Conservation (phyloP, 2,113 vertebrate species). For the Stegastes partitus region DNA sequence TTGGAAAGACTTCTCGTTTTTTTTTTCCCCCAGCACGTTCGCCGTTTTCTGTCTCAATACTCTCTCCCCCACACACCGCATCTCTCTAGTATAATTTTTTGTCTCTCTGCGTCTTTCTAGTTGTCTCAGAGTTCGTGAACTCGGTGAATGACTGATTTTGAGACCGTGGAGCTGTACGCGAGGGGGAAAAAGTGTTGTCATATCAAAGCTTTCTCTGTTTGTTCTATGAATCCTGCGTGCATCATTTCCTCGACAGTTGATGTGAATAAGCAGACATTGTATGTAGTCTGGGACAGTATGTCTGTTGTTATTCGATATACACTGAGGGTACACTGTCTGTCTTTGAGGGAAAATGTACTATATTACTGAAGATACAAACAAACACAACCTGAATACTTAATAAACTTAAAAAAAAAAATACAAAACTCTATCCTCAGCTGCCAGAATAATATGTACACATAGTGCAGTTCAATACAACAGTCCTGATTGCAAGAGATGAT, state of each 20-base stretch:
- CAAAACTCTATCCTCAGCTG: not conserved
- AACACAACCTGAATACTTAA: slow-evolving; percentile 31
- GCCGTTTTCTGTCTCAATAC: not conserved
- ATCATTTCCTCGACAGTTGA: slow-evolving; percentile 48
- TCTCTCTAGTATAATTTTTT: not conserved
- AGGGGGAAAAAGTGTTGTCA: slow-evolving; percentile 49
- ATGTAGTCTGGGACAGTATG: slow-evolving; percentile 34
- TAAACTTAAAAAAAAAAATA: slow-evolving; percentile 7
- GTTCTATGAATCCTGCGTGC: slow-evolving; percentile 48
- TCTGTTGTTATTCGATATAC: slow-evolving; percentile 45
- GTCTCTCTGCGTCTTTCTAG: slow-evolving; percentile 15
- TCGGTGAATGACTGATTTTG: slow-evolving; percentile 53
- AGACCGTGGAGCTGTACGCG: slow-evolving; percentile 13
- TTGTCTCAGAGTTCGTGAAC: slow-evolving; percentile 71
- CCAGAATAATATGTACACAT: not conserved
- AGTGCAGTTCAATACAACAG: not conserved
- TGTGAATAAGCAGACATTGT: slow-evolving; percentile 45
- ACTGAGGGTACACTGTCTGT: slow-evolving; percentile 14
- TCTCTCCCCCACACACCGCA: slow-evolving; percentile 1
- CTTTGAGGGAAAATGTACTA: slow-evolving; percentile 40
- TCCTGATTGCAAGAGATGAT: not conserved
- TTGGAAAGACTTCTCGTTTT: slow-evolving; percentile 42
- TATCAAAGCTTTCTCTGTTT: slow-evolving; percentile 71
- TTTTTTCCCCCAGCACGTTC: slow-evolving; percentile 31
- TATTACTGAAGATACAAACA: slow-evolving; percentile 32